Evolutionary conservation across 2,888 invertebrate genomes (phyloP).

Genomic region (Rhyacophila evoluta): DNA sequence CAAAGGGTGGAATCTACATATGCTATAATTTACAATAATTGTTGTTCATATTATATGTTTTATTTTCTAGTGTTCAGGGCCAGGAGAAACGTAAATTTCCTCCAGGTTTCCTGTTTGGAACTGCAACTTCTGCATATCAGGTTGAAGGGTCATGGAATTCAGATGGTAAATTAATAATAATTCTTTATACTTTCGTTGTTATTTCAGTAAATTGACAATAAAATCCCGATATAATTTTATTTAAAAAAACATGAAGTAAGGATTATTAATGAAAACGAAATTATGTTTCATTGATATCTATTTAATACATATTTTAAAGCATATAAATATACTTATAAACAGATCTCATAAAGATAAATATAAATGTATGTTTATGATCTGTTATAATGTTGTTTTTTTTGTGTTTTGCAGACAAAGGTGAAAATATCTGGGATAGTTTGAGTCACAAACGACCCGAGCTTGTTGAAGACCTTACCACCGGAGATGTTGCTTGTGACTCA

Average conservation of each 20-base stretch:
- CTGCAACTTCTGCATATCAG: slow-evolving; percentile 49
- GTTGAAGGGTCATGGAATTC: slow-evolving; percentile 48
- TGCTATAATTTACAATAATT: too few species aligned
- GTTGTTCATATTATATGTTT: too few species aligned
- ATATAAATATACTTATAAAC: background rate
- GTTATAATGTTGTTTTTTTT: too few species aligned
- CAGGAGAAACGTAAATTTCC: too few species aligned
- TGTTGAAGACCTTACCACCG: slow-evolving; percentile 69
- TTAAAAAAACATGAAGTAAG: too few species aligned
- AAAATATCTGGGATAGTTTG: slow-evolving; percentile 78
- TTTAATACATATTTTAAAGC: background rate
- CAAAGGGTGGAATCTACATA: too few species aligned
- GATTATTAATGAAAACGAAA: background rate
- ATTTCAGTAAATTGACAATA: too few species aligned
- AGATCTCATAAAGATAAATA: too few species aligned
- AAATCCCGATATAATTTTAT: too few species aligned
- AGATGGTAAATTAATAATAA: slow-evolving; percentile 31
- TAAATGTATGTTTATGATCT: too few species aligned
- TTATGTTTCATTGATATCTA: background rate
- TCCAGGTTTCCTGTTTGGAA: slow-evolving; percentile 39
- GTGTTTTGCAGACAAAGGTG: slow-evolving; percentile 71
- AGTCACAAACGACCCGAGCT: slow-evolving; percentile 69
- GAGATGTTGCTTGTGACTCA: slow-evolving; percentile 76
- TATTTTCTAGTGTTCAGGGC: too few species aligned
- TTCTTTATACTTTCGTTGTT: too few species aligned